phyloP scores from a whole-genome alignment of 2,113 vertebrate species.

The Boleophthalmus pectinirostris region DNA sequence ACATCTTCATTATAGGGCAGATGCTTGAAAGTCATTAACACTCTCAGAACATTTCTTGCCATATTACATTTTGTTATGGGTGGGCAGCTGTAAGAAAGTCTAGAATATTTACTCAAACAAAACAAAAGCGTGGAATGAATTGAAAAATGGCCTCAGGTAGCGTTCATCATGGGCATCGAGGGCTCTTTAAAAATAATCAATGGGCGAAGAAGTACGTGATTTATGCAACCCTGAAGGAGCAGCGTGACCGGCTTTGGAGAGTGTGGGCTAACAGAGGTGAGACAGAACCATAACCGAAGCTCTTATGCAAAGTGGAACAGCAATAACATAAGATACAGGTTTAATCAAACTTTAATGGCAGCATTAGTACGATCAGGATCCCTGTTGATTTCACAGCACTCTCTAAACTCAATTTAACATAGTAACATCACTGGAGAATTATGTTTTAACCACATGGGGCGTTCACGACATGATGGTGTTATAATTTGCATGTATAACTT shows the following conservation, averaged over 20 bases:
- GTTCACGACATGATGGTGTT: neutral
- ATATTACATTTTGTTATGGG: slow-evolving; percentile 18
- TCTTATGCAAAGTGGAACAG: slow-evolving; percentile 28
- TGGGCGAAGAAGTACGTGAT: slow-evolving; percentile 20
- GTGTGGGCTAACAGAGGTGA: slow-evolving; percentile 13
- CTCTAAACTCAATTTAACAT: slow-evolving; percentile 15
- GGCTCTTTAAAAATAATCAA: slow-evolving; percentile 30
- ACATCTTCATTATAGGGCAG: too few species aligned
- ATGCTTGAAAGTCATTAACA: too few species aligned
- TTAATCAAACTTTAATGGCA: slow-evolving; percentile 41
- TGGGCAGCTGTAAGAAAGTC: slow-evolving; percentile 19
- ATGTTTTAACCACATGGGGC: neutral
- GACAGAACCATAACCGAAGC: slow-evolving; percentile 22
- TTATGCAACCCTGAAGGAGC: neutral
- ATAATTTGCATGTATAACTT: neutral
- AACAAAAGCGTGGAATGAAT: slow-evolving; percentile 19
- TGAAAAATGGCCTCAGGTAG: neutral
- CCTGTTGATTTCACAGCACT: slow-evolving; percentile 27
- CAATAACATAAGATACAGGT: slow-evolving; percentile 32
- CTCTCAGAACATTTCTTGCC: neutral
- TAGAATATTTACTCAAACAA: slow-evolving; percentile 11
- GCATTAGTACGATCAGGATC: slow-evolving; percentile 1
- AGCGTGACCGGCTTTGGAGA: slow-evolving; percentile 22
- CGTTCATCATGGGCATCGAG: neutral
- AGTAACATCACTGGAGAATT: neutral